A percentile compares a stretch with the other conserved stretches of the same genome.
Conservation (phyloP, 1,140 invertebrate species). For the Ectropis grisescens region DNA sequence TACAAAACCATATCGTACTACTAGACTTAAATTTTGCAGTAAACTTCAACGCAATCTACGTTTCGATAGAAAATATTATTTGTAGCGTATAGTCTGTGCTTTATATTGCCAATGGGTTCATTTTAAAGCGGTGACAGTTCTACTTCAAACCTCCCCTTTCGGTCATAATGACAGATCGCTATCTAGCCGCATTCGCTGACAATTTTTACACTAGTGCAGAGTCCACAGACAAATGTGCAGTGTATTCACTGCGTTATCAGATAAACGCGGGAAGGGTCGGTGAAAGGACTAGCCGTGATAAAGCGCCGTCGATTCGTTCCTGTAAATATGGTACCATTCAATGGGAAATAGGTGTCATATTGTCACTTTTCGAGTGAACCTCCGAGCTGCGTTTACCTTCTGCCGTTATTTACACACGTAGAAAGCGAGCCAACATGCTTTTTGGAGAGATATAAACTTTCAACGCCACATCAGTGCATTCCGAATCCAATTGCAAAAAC, state of each 20-base stretch:
- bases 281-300: conserved; percentile 53
- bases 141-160: too few relatives aligned
- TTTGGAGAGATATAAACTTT: too few relatives aligned
- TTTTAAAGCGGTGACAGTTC: too few relatives aligned
- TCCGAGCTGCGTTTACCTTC: too few relatives aligned
- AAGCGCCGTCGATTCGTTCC: conserved; percentile 52
- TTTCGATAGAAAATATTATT: too few relatives aligned
- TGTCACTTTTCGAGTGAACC: conserved; percentile 19
- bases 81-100: too few relatives aligned
- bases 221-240: conserved; percentile 54
- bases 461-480: conserved; percentile 26
- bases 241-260: conserved; percentile 57
- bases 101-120: too few relatives aligned
- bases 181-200: conserved; percentile 59
- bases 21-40: too few relatives aligned
- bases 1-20: too few relatives aligned
- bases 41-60: too few relatives aligned
- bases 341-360: conserved; percentile 48
- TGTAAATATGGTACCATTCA: conserved; percentile 47
- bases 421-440: too few relatives aligned
- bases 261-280: conserved; percentile 51
- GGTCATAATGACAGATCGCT: conserved; percentile 50
- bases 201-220: conserved; percentile 63
- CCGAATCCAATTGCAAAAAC: conserved; percentile 30
- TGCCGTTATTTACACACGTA: too few relatives aligned